Conservation (phyloP, 2,888 invertebrate genomes). For the Cecidostiba fungosa region DNA sequence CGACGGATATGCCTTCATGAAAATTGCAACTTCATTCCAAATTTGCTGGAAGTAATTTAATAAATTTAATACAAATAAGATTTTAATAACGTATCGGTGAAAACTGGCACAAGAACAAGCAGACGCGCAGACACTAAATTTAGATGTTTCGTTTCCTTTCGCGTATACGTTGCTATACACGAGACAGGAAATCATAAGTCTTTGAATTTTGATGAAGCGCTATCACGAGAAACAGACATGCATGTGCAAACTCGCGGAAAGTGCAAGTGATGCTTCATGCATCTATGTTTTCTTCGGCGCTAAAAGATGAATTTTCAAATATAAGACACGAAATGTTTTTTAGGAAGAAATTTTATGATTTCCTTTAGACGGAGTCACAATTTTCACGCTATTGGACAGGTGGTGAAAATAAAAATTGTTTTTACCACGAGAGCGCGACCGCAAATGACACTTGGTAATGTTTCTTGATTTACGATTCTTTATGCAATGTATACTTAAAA, state of each 20-base stretch:
- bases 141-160: slow-evolving; percentile 14
- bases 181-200: slow-evolving; percentile 36
- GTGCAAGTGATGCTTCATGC: neutral
- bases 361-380: neutral
- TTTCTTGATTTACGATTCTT: too few relatives aligned
- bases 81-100: neutral
- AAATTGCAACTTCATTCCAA: neutral
- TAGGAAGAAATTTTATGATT: neutral
- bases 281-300: neutral
- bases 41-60: neutral
- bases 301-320: neutral
- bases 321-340: neutral
- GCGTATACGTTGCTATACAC: neutral
- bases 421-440: too few relatives aligned
- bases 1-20: neutral
- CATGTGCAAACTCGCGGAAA: neutral
- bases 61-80: neutral
- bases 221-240: neutral
- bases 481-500: too few relatives aligned
- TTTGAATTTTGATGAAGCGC: slow-evolving; percentile 11
- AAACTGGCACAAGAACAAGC: neutral
- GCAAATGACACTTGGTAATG: too few relatives aligned
- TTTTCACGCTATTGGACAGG: neutral
- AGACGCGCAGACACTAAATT: neutral
- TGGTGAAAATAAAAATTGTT: neutral